Evolutionary conservation across 2,888 invertebrate genomes (phyloP).

Genomic region (Bombylius discolor): DNA sequence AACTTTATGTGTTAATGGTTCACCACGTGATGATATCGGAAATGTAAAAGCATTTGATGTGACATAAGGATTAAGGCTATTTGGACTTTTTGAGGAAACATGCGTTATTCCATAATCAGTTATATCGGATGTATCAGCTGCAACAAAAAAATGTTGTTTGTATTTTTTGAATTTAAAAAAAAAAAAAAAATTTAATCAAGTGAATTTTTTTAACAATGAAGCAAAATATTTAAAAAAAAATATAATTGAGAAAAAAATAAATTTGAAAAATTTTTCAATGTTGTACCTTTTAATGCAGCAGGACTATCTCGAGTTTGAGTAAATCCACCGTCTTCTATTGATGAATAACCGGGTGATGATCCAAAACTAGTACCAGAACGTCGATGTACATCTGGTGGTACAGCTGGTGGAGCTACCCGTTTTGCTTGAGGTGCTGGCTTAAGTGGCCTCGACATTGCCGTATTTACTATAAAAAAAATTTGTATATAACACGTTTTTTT

Average conservation of each 20-base stretch:
- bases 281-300: constrained; percentile 32
- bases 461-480: constrained; percentile 41
- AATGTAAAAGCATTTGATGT: constrained; percentile 51
- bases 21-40: constrained; percentile 50
- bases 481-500: too few species aligned
- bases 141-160: too few species aligned
- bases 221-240: background rate
- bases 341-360: constrained; percentile 26
- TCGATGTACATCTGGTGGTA: constrained; percentile 53
- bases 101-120: constrained; percentile 10
- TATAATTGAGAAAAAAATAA: too few species aligned
- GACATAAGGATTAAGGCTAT: constrained; percentile 13
- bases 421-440: constrained; percentile 75
- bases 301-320: constrained; percentile 35
- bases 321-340: constrained; percentile 36
- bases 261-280: background rate
- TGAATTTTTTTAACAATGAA: too few species aligned
- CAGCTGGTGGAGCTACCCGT: constrained; percentile 80
- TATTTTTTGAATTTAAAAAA: too few species aligned
- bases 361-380: constrained; percentile 42
- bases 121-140: constrained; percentile 11
- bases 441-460: constrained; percentile 80
- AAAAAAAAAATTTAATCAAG: too few species aligned
- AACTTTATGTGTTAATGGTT: constrained; percentile 60
- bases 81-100: constrained; percentile 13